phyloP scores from a whole-genome alignment of 2,113 vertebrate genomes.

The Rhinolophus sinicus region DNA sequence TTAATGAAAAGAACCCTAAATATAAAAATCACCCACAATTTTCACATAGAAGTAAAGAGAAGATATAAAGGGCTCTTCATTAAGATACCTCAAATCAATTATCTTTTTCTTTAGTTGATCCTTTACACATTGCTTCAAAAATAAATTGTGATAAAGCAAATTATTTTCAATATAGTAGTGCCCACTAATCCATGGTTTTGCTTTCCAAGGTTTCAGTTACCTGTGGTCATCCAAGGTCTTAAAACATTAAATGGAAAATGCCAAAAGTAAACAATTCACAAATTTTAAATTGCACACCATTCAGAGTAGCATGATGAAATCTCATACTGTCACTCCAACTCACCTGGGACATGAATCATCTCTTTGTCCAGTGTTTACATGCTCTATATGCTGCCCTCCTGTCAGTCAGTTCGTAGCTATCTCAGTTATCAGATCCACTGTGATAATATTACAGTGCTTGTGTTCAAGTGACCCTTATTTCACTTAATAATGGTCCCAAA shows the following conservation, averaged over 20 bases:
- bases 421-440: background rate
- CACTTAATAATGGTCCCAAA: background rate
- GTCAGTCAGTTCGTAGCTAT: background rate
- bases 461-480: background rate
- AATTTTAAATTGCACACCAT: background rate
- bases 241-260: background rate
- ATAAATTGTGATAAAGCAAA: background rate
- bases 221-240: background rate
- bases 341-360: no score
- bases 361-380: background rate
- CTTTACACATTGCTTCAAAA: constrained; percentile 44
- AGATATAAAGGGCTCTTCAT: constrained; percentile 20
- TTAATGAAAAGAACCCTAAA: constrained; percentile 60
- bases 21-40: constrained; percentile 56
- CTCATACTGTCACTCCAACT: background rate
- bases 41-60: constrained; percentile 8
- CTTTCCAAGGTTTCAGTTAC: background rate
- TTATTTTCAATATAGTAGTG: background rate
- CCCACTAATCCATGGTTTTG: background rate
- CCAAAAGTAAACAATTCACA: background rate
- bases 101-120: background rate
- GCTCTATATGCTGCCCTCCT: no score
- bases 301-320: background rate
- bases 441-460: background rate
- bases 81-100: background rate